phyloP scores from a whole-genome alignment of 2,113 vertebrate genomes.

The Prionailurus bengalensis region DNA sequence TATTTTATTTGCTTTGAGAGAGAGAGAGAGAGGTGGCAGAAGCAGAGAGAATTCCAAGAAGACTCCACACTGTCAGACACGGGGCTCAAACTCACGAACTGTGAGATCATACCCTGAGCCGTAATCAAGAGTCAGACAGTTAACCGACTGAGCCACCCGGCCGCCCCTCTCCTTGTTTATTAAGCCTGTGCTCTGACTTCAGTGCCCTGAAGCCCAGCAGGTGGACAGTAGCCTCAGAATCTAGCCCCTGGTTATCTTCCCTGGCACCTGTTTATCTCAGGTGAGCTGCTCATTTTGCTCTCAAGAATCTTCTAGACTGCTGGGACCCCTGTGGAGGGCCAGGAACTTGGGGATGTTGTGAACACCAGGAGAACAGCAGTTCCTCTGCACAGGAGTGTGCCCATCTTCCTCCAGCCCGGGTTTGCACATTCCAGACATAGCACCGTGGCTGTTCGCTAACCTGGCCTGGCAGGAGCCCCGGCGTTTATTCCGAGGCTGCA shows the following conservation, averaged over 20 bases:
- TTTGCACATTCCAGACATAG: conserved; percentile 37
- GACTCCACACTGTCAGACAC: too few species aligned
- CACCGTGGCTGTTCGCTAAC: not conserved
- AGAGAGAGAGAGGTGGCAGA: too few species aligned
- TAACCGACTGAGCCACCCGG: too few species aligned
- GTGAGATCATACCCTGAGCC: too few species aligned
- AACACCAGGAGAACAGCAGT: not conserved
- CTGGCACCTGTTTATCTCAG: not conserved
- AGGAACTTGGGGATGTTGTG: not conserved
- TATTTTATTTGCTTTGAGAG: too few species aligned
- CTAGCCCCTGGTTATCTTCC: not conserved
- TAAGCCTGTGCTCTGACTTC: not conserved
- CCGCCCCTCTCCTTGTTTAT: not conserved
- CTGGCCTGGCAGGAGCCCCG: not conserved
- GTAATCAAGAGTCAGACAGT: too few species aligned
- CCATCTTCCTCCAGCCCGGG: not conserved
- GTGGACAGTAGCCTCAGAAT: not conserved
- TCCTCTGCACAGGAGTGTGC: not conserved
- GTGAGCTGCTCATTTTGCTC: not conserved
- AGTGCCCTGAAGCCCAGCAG: not conserved
- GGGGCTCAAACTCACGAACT: too few species aligned
- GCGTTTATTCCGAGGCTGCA: accelerated
- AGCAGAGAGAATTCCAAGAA: too few species aligned
- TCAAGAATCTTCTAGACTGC: not conserved
- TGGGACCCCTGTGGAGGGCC: not conserved